Conservation (phyloP, 2,797 vertebrate species). For the Sphenopsis melanotis region DNA sequence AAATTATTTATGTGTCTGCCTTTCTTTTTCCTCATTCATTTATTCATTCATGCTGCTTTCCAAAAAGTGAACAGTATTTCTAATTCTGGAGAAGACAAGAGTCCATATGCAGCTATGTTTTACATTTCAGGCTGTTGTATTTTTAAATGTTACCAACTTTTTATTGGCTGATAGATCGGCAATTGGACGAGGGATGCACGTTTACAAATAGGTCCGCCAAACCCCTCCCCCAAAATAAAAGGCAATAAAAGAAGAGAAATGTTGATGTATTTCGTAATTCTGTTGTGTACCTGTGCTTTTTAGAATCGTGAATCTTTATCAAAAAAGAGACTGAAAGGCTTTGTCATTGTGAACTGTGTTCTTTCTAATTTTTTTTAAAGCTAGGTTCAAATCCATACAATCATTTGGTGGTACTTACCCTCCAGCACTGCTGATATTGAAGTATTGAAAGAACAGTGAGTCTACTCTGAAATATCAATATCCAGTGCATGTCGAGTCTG, state of each 20-base stretch:
- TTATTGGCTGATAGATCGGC: not conserved
- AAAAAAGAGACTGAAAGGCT: not conserved
- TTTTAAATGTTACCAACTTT: not conserved
- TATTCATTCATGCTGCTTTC: not conserved
- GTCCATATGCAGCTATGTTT: not conserved
- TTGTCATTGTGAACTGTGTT: not conserved
- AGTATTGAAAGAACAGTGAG: not conserved
- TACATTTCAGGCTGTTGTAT: not conserved
- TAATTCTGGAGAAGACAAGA: not conserved
- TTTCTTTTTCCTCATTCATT: not conserved
- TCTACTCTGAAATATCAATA: not conserved
- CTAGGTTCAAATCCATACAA: not conserved
- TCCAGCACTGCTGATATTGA: not conserved
- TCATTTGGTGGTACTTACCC: not conserved
- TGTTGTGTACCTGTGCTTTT: not conserved
- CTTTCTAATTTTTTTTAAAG: not conserved
- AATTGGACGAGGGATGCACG: not conserved
- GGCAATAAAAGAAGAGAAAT: not conserved
- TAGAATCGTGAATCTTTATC: not conserved
- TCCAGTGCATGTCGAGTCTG: not conserved
- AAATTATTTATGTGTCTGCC: not conserved
- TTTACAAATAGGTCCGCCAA: not conserved
- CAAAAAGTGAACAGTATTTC: not conserved
- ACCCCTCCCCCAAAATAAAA: not conserved
- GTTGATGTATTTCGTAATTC: not conserved